These are phyloP conservation scores for Sinohyriopsis cumingii DNA, from an alignment of 2,888 invertebrate genomes.

Conservation along the genomic window DNA sequence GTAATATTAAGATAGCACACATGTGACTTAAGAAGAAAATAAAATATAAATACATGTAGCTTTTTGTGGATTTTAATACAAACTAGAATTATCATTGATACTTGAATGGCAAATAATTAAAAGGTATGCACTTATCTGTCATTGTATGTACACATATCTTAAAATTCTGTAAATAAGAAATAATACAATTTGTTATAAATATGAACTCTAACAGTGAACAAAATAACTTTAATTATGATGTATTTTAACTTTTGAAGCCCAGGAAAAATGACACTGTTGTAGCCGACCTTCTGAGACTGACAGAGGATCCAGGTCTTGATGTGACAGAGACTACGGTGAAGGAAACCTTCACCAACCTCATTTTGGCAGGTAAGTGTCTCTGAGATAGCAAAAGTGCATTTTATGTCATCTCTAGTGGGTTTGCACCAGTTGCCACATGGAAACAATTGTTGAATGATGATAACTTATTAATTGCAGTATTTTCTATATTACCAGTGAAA, in stretches of 20 bases:
- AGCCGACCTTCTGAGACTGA: constrained; percentile 17
- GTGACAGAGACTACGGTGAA: constrained; percentile 43
- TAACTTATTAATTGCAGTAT: too few relatives aligned
- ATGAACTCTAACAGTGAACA: too few relatives aligned
- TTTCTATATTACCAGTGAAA: too few relatives aligned
- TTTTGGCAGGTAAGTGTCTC: constrained; percentile 50
- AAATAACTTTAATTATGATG: not conserved
- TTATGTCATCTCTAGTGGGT: not conserved
- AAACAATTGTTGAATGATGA: too few relatives aligned
- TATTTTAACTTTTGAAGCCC: not conserved
- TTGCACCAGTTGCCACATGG: not conserved
- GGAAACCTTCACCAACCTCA: constrained; percentile 61
- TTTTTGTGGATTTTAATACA: too few relatives aligned
- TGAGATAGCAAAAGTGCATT: not conserved
- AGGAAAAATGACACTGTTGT: constrained; percentile 28
- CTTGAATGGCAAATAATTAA: not conserved
- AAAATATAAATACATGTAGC: too few relatives aligned
- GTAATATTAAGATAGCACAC: too few relatives aligned
- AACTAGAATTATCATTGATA: not conserved
- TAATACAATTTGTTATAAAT: too few relatives aligned
- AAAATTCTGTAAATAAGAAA: too few relatives aligned
- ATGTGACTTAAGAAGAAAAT: too few relatives aligned
- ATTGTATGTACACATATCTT: not conserved
- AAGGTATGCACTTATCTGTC: not conserved
- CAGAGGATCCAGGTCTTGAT: constrained; percentile 16